These are phyloP conservation scores for Eira barbara DNA, from an alignment of 2,113 vertebrate genomes.

Conservation along the genomic window DNA sequence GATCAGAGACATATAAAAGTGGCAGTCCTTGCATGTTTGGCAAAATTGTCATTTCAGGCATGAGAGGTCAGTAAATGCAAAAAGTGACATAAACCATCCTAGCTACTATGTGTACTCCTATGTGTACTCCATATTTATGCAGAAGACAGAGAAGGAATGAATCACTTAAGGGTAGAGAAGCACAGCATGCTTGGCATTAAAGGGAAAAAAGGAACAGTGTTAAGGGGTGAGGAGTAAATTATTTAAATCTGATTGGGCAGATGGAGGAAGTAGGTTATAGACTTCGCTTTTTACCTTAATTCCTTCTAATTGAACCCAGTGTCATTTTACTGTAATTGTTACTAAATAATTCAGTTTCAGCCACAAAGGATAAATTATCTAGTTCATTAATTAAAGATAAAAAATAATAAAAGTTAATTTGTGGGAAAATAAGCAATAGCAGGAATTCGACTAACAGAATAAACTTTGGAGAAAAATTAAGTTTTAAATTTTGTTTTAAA, in stretches of 20 bases:
- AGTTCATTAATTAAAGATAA: not conserved
- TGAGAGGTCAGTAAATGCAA: not conserved
- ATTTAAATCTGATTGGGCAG: not conserved
- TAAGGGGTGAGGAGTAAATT: not conserved
- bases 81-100: not conserved
- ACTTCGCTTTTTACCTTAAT: not conserved
- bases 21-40: not conserved
- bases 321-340: not conserved
- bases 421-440: slow-evolving; percentile 2
- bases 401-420: slow-evolving; percentile 51
- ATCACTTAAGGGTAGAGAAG: not conserved
- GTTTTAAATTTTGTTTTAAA: not conserved
- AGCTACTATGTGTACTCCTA: no score
- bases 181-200: not conserved
- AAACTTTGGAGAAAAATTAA: not conserved
- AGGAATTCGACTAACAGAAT: slow-evolving; percentile 10
- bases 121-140: not conserved
- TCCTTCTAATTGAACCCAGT: not conserved
- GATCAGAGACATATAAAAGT: not conserved
- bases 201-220: not conserved
- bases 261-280: not conserved
- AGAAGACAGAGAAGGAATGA: not conserved
- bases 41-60: slow-evolving; percentile 2
- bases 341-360: not conserved
- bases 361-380: not conserved